Evolutionary conservation across 2,113 vertebrate genomes (phyloP).

Genomic region (Eptesicus fuscus): DNA sequence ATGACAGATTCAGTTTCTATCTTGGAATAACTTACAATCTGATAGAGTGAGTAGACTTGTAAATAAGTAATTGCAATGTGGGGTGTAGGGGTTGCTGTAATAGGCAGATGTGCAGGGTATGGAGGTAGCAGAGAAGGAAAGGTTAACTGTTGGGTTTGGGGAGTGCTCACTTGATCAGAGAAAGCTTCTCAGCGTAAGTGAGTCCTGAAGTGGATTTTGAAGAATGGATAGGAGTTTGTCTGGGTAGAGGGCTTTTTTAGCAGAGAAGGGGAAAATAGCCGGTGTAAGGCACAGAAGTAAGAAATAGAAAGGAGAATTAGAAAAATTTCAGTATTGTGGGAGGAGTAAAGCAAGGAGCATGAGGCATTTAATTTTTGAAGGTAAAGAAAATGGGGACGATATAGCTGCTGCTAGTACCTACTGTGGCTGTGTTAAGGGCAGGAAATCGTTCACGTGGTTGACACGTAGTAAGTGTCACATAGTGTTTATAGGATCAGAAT

Average conservation of each 20-base stretch:
- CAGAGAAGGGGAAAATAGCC: background rate
- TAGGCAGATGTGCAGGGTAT: background rate
- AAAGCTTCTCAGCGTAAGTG: background rate
- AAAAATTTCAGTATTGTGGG: background rate
- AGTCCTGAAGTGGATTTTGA: conserved; percentile 22
- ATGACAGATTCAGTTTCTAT: background rate
- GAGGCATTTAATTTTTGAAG: background rate
- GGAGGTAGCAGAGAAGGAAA: background rate
- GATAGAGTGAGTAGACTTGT: background rate
- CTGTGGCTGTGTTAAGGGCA: background rate
- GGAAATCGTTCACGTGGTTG: background rate
- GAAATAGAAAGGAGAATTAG: background rate
- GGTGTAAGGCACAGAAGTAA: background rate
- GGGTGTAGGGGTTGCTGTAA: background rate
- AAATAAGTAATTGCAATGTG: rapidly evolving
- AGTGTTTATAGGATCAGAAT: background rate
- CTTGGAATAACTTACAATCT: background rate
- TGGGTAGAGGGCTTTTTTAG: background rate
- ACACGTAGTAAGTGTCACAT: too few relatives aligned
- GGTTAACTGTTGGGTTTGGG: too few relatives aligned
- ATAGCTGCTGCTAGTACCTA: rapidly evolving
- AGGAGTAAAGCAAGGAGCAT: background rate
- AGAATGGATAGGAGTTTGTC: background rate
- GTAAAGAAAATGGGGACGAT: background rate
- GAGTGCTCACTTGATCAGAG: background rate